Conservation (phyloP, 2,888 invertebrate genomes). For the Nesidiocoris tenuis region DNA sequence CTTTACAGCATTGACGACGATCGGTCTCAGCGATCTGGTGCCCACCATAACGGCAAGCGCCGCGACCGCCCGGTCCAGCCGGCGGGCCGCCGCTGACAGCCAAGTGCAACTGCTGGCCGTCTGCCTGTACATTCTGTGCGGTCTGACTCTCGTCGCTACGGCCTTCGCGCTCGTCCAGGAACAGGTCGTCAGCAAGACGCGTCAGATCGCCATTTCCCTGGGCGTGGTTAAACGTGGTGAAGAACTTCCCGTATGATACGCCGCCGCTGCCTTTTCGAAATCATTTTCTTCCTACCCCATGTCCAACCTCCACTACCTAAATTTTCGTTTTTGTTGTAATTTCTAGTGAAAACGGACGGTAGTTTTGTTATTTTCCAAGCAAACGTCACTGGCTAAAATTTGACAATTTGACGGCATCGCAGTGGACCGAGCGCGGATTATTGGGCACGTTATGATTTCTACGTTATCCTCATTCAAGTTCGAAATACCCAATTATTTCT, state of each 20-base stretch:
- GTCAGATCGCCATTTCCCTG: slow-evolving; percentile 51
- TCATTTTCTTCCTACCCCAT: not conserved
- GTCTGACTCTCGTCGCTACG: slow-evolving; percentile 79
- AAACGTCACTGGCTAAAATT: too few relatives aligned
- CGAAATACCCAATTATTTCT: too few relatives aligned
- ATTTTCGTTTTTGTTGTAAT: too few relatives aligned
- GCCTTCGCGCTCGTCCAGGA: slow-evolving; percentile 81
- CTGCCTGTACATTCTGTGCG: slow-evolving; percentile 75
- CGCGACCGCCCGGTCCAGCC: slow-evolving; percentile 30
- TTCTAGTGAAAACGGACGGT: too few relatives aligned
- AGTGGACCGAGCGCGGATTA: too few relatives aligned
- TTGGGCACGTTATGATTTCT: too few relatives aligned
- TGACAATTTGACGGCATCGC: too few relatives aligned
- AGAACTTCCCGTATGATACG: slow-evolving; percentile 49
- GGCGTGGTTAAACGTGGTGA: slow-evolving; percentile 47
- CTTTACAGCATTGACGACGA: slow-evolving; percentile 79
- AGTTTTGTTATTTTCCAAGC: too few relatives aligned
- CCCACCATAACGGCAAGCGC: slow-evolving; percentile 55
- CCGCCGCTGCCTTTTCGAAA: slow-evolving; percentile 1
- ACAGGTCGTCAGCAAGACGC: slow-evolving; percentile 72
- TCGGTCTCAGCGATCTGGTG: slow-evolving; percentile 72
- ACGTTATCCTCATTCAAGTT: too few relatives aligned
- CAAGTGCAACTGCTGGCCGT: slow-evolving; percentile 75
- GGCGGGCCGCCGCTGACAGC: not conserved
- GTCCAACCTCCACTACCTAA: too few relatives aligned